These are phyloP conservation scores for Acipenser ruthenus DNA, from an alignment of 2,797 vertebrate species.

Conservation along the genomic window DNA sequence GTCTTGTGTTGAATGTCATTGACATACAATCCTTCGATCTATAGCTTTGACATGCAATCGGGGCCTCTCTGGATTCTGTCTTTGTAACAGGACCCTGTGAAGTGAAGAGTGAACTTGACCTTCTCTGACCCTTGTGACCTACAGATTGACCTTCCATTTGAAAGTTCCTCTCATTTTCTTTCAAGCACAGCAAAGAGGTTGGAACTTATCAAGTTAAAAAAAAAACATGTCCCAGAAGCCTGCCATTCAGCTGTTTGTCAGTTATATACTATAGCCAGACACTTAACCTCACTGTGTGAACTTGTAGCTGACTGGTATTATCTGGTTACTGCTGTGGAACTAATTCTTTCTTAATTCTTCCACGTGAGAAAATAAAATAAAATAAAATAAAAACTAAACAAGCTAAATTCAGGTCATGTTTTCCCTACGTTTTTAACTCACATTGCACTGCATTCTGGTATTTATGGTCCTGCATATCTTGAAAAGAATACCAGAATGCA, in stretches of 20 bases:
- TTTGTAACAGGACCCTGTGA: constrained; percentile 5
- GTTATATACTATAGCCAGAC: constrained; percentile 24
- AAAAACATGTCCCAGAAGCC: constrained; percentile 31
- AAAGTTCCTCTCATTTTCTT: constrained; percentile 30
- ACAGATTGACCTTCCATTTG: constrained; percentile 9
- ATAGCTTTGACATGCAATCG: too few relatives aligned
- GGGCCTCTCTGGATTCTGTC: constrained; percentile 14
- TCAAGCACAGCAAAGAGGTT: constrained; percentile 30
- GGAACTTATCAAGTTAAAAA: constrained; percentile 37
- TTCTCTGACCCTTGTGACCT: constrained; percentile 20
- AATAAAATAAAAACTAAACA: too few relatives aligned
- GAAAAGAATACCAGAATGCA: too few relatives aligned
- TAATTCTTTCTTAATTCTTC: constrained; percentile 25
- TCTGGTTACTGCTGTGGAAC: constrained; percentile 32
- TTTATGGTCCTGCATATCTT: too few relatives aligned
- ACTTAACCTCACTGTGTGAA: constrained; percentile 33
- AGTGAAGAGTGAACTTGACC: constrained; percentile 11
- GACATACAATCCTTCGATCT: too few relatives aligned
- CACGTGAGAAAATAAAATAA: too few relatives aligned
- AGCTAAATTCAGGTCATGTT: too few relatives aligned
- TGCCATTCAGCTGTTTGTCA: constrained; percentile 24
- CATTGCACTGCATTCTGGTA: too few relatives aligned
- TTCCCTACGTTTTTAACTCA: too few relatives aligned
- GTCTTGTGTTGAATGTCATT: too few relatives aligned
- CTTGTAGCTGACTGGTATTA: not conserved